phyloP scores from a whole-genome alignment of 35 echinoderm and acorn worm genomes.

The Stichopus chloronotus region DNA sequence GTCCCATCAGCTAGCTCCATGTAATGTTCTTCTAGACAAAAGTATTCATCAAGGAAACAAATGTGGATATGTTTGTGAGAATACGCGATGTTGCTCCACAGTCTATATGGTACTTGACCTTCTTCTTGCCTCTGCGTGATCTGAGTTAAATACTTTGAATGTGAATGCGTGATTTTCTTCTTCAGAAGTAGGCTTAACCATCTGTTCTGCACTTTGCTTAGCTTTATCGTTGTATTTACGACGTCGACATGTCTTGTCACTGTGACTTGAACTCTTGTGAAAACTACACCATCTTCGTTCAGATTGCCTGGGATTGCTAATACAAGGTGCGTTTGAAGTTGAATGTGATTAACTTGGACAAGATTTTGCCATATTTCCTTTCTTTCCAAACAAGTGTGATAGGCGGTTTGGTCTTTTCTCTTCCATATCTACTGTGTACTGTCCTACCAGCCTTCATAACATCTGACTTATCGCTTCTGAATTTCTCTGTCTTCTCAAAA shows the following conservation, averaged over 20 bases:
- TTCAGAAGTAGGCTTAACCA: neutral
- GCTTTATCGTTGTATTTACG: neutral
- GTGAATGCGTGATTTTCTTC: neutral
- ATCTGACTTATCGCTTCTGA: slow-evolving; percentile 1
- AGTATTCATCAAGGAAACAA: slow-evolving; percentile 45
- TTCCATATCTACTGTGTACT: neutral
- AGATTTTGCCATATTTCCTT: too few relatives aligned
- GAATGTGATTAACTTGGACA: neutral
- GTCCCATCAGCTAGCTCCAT: slow-evolving; percentile 63
- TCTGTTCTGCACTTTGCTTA: neutral
- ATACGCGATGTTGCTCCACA: slow-evolving; percentile 54
- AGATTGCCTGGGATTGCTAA: neutral
- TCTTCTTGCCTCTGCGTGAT: neutral
- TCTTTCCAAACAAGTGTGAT: neutral
- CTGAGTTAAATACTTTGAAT: slow-evolving; percentile 16
- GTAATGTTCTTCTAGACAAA: slow-evolving; percentile 47
- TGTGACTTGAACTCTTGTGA: slow-evolving; percentile 7
- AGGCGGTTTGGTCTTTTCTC: neutral
- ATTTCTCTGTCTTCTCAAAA: slow-evolving; percentile 12
- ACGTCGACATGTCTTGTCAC: neutral
- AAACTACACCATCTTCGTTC: slow-evolving; percentile 9
- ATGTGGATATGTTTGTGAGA: slow-evolving; percentile 17
- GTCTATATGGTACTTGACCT: neutral
- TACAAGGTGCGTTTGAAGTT: neutral
- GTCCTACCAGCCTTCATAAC: slow-evolving; percentile 7